phyloP scores from a whole-genome alignment of 2,888 invertebrate species.

The Sarcophaga carnaria region DNA sequence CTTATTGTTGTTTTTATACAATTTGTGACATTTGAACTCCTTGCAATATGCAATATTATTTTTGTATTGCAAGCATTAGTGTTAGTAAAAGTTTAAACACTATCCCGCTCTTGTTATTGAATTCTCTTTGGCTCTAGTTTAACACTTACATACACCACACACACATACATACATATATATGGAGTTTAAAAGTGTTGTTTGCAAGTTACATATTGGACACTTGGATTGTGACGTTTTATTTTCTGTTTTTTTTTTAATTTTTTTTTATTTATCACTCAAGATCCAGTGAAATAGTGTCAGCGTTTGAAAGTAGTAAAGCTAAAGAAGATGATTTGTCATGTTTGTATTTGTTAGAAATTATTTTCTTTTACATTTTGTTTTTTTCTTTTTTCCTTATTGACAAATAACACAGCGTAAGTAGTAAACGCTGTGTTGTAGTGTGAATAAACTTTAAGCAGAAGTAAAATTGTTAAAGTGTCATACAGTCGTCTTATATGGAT shows the following conservation, averaged over 20 bases:
- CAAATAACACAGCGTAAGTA: slow-evolving; percentile 11
- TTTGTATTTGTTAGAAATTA: slow-evolving; percentile 58
- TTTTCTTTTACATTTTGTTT: not conserved
- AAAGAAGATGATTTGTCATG: slow-evolving; percentile 64
- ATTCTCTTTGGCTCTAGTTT: not conserved
- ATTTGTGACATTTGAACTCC: slow-evolving; percentile 59
- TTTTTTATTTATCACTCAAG: not conserved
- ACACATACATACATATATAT: not conserved
- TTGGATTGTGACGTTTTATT: slow-evolving; percentile 19
- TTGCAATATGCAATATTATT: slow-evolving; percentile 48
- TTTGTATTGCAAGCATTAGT: slow-evolving; percentile 53
- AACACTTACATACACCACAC: not conserved
- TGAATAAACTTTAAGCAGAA: not conserved
- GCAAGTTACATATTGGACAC: slow-evolving; percentile 26
- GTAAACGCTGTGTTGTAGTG: not conserved
- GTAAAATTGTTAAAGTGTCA: not conserved
- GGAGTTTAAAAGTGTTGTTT: slow-evolving; percentile 5
- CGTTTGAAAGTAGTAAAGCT: slow-evolving; percentile 6
- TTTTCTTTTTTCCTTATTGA: slow-evolving; percentile 3
- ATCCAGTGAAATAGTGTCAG: slow-evolving; percentile 38
- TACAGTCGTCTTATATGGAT: not conserved
- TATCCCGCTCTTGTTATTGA: not conserved
- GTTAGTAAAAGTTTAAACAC: slow-evolving; percentile 39
- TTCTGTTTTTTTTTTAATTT: too few species aligned
- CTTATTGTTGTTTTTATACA: not conserved